These are phyloP conservation scores for Horisme vitalbata DNA, from an alignment of 2,888 invertebrate genomes.

Conservation along the genomic window DNA sequence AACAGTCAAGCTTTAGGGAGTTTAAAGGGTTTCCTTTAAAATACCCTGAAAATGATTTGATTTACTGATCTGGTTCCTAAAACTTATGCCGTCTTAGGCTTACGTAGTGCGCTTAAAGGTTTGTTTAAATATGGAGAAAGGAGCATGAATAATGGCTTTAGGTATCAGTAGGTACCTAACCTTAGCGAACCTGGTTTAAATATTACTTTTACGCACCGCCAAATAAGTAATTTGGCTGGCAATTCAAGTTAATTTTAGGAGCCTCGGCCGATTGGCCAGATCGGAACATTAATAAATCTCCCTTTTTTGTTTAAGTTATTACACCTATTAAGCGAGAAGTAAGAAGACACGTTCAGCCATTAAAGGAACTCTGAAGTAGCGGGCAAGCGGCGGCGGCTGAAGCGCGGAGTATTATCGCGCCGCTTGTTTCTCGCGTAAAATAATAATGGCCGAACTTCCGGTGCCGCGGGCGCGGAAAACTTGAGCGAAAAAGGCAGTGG, in stretches of 20 bases:
- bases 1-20: slow-evolving; percentile 41
- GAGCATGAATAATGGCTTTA: too few relatives aligned
- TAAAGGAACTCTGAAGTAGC: slow-evolving; percentile 65
- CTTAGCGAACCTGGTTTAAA: slow-evolving; percentile 16
- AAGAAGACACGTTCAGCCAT: slow-evolving; percentile 80
- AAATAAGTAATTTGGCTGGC: slow-evolving; percentile 24
- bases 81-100: not conserved
- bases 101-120: not conserved
- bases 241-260: slow-evolving; percentile 28
- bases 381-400: slow-evolving; percentile 47
- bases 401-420: slow-evolving; percentile 81
- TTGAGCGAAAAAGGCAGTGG: slow-evolving; percentile 79
- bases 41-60: slow-evolving; percentile 2
- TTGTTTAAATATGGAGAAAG: too few relatives aligned
- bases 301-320: slow-evolving; percentile 77
- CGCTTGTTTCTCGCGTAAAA: slow-evolving; percentile 84
- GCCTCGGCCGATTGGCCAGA: slow-evolving; percentile 41
- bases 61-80: not conserved
- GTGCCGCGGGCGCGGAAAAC: slow-evolving; percentile 81
- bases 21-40: slow-evolving; percentile 20
- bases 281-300: slow-evolving; percentile 62
- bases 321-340: slow-evolving; percentile 78
- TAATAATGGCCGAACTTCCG: slow-evolving; percentile 84
- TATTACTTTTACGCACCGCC: slow-evolving; percentile 16
- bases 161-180: too few relatives aligned